Base-by-base conservation (phyloP, 2,797 vertebrate genomes). In the Lithobates pipiens region DNA sequence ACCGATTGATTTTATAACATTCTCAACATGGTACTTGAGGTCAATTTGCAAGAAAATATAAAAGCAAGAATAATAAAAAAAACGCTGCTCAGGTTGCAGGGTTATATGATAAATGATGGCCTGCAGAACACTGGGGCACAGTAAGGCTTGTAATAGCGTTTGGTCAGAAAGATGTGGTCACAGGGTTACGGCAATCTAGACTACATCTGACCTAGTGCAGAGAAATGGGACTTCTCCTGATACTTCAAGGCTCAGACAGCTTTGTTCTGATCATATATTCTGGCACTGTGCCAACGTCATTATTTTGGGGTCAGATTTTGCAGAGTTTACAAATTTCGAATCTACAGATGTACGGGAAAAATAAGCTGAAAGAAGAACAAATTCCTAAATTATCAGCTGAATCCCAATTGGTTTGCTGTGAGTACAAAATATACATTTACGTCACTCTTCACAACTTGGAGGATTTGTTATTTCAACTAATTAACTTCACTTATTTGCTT, bases 1-100 rank as follows among this genome's bases (percentile, higher is more conserved):
- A 36, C 27, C 68, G 15, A 85, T 85, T 85, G 83, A 85, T 85
- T 78, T 85, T 85, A 44, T 67, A 85, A 78, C 76, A 78, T 79
- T 79, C 76, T 76, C 46, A 63, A 84, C 83, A 78, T 78, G 83
- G 42, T 73, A 78, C 83, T 78, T 67, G 16, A 79, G 77, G 83
- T 65, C 76, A 85, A 79, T 78, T 72, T 78, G 83, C 11, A 44
- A 67, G 69, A 72, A 84, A 85, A 85, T 85, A 46, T 69, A 85
- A 72, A 32, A 61, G 65, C 23, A 73, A 84, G 68, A 69, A 70
- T 23, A 36, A 80, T 25, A 57, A 39, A 39, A 39, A 39, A 39
- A 39, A 10, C 8, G 8, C n/a, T n/a, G 68, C 11, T 29, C 44
- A 54, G 65, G 65, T 80, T 54, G 69, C 57, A 57, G 78, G 44